A percentile compares a stretch with the other conserved stretches of the same genome.
Conservation (phyloP, 1,140 invertebrate genomes). For the Phymorhynchus buccinoides region DNA sequence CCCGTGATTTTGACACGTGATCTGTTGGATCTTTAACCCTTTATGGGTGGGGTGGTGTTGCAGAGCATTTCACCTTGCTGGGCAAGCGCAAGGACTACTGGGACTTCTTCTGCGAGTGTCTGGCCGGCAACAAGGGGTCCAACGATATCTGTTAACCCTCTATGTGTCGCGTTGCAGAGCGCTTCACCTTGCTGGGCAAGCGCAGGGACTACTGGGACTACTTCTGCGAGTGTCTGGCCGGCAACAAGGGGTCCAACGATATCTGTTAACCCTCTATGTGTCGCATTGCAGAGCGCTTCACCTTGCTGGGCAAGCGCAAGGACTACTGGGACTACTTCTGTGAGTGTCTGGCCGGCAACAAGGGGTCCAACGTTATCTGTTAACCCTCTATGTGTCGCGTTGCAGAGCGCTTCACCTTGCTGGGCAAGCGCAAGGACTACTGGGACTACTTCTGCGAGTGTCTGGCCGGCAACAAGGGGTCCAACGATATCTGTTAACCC, state of each 20-base stretch:
- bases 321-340: constrained; percentile 75
- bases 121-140: constrained; percentile 65
- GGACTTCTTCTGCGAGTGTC: constrained; percentile 73
- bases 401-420: constrained; percentile 66
- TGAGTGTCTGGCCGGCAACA: constrained; percentile 66
- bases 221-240: constrained; percentile 69
- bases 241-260: constrained; percentile 70
- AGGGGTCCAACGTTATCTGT: constrained; percentile 70
- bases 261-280: too few species aligned
- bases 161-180: too few species aligned
- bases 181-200: constrained; percentile 66
- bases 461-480: constrained; percentile 65
- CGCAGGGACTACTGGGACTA: constrained; percentile 75
- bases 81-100: constrained; percentile 73
- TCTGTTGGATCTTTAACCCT: too few species aligned
- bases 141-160: too few species aligned
- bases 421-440: constrained; percentile 73
- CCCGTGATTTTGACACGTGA: too few species aligned
- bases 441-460: constrained; percentile 74
- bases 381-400: too few species aligned
- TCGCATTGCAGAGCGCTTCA: constrained; percentile 65
- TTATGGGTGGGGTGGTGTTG: too few species aligned
- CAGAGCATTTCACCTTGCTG: constrained; percentile 68
- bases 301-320: constrained; percentile 71
- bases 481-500: too few species aligned